Conservation (phyloP, 2,797 vertebrate species). For the Poeciliopsis infans region DNA sequence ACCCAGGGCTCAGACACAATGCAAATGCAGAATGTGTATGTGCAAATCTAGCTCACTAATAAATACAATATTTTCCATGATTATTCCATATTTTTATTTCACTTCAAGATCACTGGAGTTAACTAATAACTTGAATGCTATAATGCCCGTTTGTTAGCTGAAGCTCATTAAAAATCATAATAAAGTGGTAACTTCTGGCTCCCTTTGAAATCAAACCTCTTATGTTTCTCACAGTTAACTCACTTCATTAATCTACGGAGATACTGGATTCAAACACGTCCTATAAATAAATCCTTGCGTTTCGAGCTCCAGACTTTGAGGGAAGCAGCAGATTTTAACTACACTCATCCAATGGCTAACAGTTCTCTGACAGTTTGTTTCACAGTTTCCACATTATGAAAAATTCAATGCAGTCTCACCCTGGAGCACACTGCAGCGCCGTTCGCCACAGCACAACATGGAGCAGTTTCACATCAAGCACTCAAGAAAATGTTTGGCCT, state of each 20-base stretch:
- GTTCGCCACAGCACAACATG: not conserved
- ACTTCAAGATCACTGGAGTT: not conserved
- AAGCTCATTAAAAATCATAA: not conserved
- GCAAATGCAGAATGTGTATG: not conserved
- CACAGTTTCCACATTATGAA: not conserved
- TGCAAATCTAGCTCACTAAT: not conserved
- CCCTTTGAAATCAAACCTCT: not conserved
- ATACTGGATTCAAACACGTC: not conserved
- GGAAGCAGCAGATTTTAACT: not conserved
- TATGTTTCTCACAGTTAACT: not conserved
- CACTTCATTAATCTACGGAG: not conserved
- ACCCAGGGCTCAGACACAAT: not conserved
- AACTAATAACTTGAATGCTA: not conserved
- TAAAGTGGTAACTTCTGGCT: not conserved
- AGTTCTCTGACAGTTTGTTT: not conserved
- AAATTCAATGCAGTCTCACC: slow-evolving; percentile 1
- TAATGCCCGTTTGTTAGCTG: not conserved
- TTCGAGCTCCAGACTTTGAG: not conserved
- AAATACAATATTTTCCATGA: not conserved
- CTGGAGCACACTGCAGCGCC: not conserved
- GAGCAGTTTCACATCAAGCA: not conserved
- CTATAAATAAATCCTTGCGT: slow-evolving; percentile 1
- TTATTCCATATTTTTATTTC: not conserved
- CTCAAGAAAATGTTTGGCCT: not conserved
- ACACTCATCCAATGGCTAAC: not conserved